Base-by-base conservation (phyloP, 2,797 vertebrate species). In the Neostethus bicornis region DNA sequence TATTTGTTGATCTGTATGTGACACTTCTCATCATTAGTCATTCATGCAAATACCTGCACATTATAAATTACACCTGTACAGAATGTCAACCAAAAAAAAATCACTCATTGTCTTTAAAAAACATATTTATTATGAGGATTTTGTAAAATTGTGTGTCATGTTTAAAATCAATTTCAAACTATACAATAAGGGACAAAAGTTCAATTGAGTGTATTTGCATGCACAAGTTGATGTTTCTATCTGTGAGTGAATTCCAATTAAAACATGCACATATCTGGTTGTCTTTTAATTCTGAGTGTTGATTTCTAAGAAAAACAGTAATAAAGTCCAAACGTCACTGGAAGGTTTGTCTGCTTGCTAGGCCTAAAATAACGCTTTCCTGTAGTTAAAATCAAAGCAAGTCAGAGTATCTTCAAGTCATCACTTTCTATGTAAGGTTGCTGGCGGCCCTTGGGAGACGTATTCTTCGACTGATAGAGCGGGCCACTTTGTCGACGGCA, bases 401-500 rank as follows among this genome's bases (percentile, higher is more conserved):
- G 34, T 32, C 20, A 11, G 23, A 4, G 7, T 24, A 12, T 43
- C 6, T 25, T 37, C 26, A 11, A 17, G 14, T 3, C 5, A 58
- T 29, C 35, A 5, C 47, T 25, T 55, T 34, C 34, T 76, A 85
- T 61, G 79, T 76, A 3, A 84, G 81, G 20, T 68, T 89, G 73
- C 80, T 91, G 37, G 35, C 85, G 41, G 72, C 77, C 54, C 82
- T 85, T 7, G 66, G 80, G 3, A 87, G 35, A 8, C 73, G 67
- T 58, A 92, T 90, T 50, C 76, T 88, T 38, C 91, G 92, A 58
- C 94, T 95, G 32, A 96, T 76, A 6, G 90, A 89, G 47, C 87
- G 92, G 7, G 94, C 94, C 0, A 96, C 75, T 12, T 92, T 90
- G 48, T 95, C 93, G 75, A 95, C 79, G 0, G 92, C 91, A 1